Evolutionary conservation across 37 sponge, comb jelly and placozoan species (phyloP).

Genomic region (Ephydatia muelleri): DNA sequence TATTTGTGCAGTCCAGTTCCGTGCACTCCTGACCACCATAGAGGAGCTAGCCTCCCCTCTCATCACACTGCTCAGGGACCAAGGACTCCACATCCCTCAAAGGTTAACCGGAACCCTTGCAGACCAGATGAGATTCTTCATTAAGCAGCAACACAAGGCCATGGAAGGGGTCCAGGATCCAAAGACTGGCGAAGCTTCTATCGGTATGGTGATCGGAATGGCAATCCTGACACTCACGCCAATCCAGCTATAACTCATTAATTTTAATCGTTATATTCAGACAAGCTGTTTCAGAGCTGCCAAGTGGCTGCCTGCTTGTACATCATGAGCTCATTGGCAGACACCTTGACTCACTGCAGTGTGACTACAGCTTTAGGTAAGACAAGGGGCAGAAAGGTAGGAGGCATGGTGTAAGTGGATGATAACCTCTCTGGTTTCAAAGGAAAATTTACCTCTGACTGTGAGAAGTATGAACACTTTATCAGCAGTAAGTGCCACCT

Average conservation of each 20-base stretch:
- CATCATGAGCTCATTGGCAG: conserved; percentile 29
- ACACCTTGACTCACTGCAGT: conserved; percentile 41
- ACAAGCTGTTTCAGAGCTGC: conserved; percentile 45
- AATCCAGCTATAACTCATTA: neutral
- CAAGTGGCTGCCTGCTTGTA: conserved; percentile 47
- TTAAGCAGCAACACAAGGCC: conserved; percentile 68
- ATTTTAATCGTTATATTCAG: neutral
- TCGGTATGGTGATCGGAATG: neutral
- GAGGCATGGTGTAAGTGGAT: neutral
- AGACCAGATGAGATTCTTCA: conserved; percentile 60
- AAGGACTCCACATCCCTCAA: conserved; percentile 22
- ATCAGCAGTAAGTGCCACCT: neutral
- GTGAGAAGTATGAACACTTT: conserved; percentile 30
- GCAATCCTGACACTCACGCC: neutral
- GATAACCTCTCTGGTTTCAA: neutral
- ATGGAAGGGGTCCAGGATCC: conserved; percentile 13
- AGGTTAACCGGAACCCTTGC: neutral
- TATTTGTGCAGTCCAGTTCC: neutral
- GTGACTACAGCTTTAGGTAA: conserved; percentile 47
- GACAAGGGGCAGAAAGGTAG: neutral
- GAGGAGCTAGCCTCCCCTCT: conserved; percentile 20
- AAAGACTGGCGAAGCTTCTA: neutral
- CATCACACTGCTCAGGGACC: neutral
- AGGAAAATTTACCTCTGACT: conserved; percentile 31
- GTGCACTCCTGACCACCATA: conserved; percentile 11